These are phyloP conservation scores for Diadema setosum DNA, from an alignment of 35 echinoderm and acorn worm species.

Conservation along the genomic window DNA sequence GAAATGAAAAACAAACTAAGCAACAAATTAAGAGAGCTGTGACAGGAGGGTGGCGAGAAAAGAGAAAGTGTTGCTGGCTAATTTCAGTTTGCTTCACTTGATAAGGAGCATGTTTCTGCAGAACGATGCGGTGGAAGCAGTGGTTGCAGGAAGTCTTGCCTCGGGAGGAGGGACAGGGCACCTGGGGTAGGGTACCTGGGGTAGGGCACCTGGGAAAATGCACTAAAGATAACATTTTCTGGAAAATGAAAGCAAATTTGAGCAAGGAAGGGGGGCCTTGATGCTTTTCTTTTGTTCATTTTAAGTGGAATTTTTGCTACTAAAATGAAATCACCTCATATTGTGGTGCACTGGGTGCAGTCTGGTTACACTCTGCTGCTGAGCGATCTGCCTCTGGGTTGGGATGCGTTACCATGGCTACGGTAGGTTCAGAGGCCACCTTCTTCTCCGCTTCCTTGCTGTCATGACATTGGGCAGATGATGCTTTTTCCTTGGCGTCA, in stretches of 20 bases:
- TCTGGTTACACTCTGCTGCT: not conserved
- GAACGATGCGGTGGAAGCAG: too few relatives aligned
- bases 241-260: too few relatives aligned
- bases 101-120: too few relatives aligned
- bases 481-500: not conserved
- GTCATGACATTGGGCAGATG: not conserved
- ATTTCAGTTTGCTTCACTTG: not conserved
- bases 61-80: not conserved
- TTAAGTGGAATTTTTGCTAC: not conserved
- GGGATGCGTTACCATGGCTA: not conserved
- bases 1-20: not conserved
- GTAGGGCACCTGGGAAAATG: too few relatives aligned
- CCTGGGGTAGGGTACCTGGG: too few relatives aligned
- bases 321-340: constrained; percentile 1
- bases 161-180: not conserved
- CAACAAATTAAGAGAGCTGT: too few relatives aligned
- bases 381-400: not conserved
- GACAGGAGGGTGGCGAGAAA: not conserved
- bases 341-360: not conserved
- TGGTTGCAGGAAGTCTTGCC: not conserved
- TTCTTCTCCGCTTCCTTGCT: not conserved
- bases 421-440: not conserved
- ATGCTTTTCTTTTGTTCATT: too few relatives aligned
- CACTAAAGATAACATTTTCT: too few relatives aligned
- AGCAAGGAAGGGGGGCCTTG: too few relatives aligned